Percentiles rank a stretch among this genome's conserved stretches.
phyloP scores from a whole-genome alignment of 2,113 vertebrate genomes.

The Myrmophylax atrothorax region DNA sequence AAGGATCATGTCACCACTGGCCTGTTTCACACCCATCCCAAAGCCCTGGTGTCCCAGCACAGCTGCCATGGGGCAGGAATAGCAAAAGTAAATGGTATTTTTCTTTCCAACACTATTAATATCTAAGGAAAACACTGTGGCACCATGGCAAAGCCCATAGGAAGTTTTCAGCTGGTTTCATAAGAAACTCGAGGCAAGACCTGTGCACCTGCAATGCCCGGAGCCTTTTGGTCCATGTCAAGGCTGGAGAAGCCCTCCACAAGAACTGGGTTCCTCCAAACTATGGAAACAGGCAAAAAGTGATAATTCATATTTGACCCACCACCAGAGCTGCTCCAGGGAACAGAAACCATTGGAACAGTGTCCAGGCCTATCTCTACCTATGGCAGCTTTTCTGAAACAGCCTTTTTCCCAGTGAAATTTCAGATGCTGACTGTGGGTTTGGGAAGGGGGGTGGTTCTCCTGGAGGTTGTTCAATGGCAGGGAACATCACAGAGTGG shows the following conservation, averaged over 20 bases:
- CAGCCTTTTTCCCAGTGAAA: background rate
- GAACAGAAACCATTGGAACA: accelerated
- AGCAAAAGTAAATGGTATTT: background rate
- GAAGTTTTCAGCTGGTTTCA: background rate
- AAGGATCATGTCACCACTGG: background rate
- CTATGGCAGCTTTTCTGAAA: background rate
- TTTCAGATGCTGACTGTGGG: background rate
- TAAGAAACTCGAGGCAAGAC: background rate
- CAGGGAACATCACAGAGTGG: background rate
- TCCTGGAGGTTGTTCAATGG: background rate
- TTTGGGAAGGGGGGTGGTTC: background rate
- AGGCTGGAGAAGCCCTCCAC: accelerated
- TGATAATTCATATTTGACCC: accelerated
- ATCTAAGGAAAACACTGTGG: background rate
- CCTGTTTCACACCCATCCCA: accelerated
- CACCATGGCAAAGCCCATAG: accelerated
- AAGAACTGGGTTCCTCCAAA: background rate
- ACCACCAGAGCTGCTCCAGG: background rate
- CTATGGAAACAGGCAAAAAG: background rate
- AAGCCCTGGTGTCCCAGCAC: background rate
- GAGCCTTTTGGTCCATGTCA: background rate
- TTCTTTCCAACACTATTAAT: background rate
- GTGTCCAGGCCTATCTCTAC: background rate
- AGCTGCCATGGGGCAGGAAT: background rate
- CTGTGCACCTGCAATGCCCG: accelerated